Evolutionary conservation across 2,888 invertebrate species (phyloP), one percentile per base, ranked within the genome.

Genomic region (Plebejus argus): DNA sequence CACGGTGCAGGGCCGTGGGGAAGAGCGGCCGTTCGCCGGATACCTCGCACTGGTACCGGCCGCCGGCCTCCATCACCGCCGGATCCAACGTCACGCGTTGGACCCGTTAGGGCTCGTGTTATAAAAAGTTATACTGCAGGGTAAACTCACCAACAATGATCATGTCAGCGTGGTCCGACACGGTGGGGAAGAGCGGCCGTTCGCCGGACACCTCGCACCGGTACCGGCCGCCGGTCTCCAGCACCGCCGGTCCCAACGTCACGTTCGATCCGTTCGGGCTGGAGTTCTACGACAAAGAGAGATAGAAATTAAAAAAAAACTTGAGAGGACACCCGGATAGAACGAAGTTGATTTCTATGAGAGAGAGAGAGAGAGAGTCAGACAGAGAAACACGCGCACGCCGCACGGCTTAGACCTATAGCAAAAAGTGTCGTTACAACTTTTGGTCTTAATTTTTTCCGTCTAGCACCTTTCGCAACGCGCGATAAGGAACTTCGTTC

Each of bases 171-270:
- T 96, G 96, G 86, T 96, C 96, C 71, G 96, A 96, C 79, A 97
- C 96, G 28, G 97, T 97, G 84, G 96, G 96, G 90, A 97, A 97
- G 79, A 96, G 96, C 49, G 97, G 97, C 80, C 96, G 95, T 87
- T 97, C 97, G 53, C 96, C 97, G 61, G 97, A 97, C 81, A 97
- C 96, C 89, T 97, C 97, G 87, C 97, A 97, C 81, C 96, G 95
- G 91, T 97, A 97, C 79, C 96, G 94, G 71, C 97, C 97, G 76
- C 96, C 96, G 78, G 96, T 96, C 88, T 96, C 95, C 84, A 97
- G 90, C 82, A 95, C 95, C 79, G 97, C 96, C 20, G 96, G 95
- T 80, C 95, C 94, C 84, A 97, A 91, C 76, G 96, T 95, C 81
- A 96, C 95, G 81, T 95, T 95, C 77, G 95, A 95, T 78, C 95